Base-by-base conservation (phyloP, 2,888 invertebrate genomes). In the Apotomis capreana region DNA sequence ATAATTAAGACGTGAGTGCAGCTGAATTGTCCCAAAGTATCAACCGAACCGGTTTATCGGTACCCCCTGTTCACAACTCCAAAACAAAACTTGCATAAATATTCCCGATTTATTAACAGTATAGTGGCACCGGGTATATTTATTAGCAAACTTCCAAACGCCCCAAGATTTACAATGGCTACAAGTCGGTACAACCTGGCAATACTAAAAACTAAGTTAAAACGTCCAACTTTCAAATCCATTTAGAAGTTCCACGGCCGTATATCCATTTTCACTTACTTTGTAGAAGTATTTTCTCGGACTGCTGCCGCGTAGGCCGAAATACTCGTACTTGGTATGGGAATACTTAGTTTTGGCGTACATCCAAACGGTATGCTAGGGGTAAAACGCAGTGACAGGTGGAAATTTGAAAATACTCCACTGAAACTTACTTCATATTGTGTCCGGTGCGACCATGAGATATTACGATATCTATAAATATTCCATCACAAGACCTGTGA, bases 191-290 rank as follows among this genome's bases (percentile, higher is more conserved):
- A 68, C 72, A 68, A 36, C 58, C 36, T 4, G 63, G 62, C 62
- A 72, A 64, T 74, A 67, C 54, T 74, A 64, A 63, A 76, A 76
- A 74, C 74, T 75, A 76, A 88, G 84, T 86, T 87, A 79, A 84
- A 86, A 83, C 79, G 82, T 69, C 75, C 67, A 85, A 88, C 83
- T 86, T 84, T 62, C 76, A 70, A 80, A 84, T 80, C 82, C 83
- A 84, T 86, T 84, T 83, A 80, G 78, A 83, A 85, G 81, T 84
- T 85, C 52, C 69, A 68, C 65, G 70, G 76, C 77, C 68, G 65
- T 74, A 70, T 74, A 75, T 76, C 76, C 75, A 74, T 77, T 77
- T 78, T 80, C 77, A 78, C 79, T 78, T 78, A 78, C 76, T 70
- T 74, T 59, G 68, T 70, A 73, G 69, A 69, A 70, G 75, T 67